Percentiles rank a stretch among this genome's conserved stretches.
These are phyloP conservation scores for Anoura caudifer DNA, from an alignment of 2,113 vertebrate species.

Conservation along the genomic window DNA sequence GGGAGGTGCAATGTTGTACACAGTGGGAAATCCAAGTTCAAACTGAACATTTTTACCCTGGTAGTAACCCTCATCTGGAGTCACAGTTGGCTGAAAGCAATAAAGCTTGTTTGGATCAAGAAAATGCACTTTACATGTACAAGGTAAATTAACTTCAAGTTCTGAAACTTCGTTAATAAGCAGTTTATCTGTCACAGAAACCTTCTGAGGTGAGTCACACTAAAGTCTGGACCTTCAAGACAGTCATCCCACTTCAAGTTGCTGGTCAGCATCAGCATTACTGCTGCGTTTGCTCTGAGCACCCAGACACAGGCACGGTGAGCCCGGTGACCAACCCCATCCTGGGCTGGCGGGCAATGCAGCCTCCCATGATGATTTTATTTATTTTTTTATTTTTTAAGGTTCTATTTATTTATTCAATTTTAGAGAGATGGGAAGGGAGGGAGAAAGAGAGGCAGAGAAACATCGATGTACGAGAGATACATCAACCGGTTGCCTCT, in stretches of 20 bases:
- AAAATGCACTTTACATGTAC: slow-evolving; percentile 94
- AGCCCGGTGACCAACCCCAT: not conserved
- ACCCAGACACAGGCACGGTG: not conserved
- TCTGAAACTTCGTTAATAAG: not conserved
- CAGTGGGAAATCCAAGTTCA: slow-evolving; percentile 95
- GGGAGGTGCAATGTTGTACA: slow-evolving; percentile 98
- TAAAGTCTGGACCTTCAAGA: not conserved
- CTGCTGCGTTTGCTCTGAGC: not conserved
- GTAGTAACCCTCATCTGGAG: slow-evolving; percentile 94
- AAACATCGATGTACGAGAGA: too few species aligned
- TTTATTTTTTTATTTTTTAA: too few species aligned
- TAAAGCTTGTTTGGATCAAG: slow-evolving; percentile 94
- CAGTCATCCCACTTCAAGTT: not conserved
- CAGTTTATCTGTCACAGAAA: not conserved
- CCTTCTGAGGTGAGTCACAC: not conserved
- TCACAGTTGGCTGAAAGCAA: slow-evolving; percentile 92
- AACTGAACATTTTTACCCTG: slow-evolving; percentile 95
- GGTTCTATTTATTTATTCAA: too few species aligned
- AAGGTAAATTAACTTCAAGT: not conserved
- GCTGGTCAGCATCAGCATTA: not conserved
- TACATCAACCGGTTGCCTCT: too few species aligned
- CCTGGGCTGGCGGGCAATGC: not conserved
- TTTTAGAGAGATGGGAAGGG: too few species aligned
- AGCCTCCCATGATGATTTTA: not conserved
- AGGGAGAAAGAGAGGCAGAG: too few species aligned